Percentiles rank a stretch among this genome's conserved stretches.
Evolutionary conservation across 2,113 vertebrate species (phyloP).

Genomic region (Neolamprologus sp.): DNA sequence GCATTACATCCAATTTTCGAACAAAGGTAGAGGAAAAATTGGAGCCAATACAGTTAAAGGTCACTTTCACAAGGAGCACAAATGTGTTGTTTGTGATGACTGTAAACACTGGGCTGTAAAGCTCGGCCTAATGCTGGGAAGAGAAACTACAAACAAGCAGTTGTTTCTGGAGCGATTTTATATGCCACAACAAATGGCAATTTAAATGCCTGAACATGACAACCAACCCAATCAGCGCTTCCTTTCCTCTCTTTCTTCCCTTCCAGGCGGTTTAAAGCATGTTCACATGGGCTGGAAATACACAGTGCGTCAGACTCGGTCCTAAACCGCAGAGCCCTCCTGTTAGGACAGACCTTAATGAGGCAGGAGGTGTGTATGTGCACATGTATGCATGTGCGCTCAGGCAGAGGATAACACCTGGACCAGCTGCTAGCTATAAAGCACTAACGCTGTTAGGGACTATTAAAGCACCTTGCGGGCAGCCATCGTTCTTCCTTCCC

Average conservation of each 20-base stretch:
- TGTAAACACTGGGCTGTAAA: conserved; percentile 38
- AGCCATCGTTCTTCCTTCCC: conserved; percentile 54
- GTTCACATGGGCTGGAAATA: conserved; percentile 34
- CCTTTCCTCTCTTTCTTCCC: neutral
- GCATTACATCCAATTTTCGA: neutral
- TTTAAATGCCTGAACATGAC: conserved; percentile 42
- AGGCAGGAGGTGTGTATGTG: conserved; percentile 35
- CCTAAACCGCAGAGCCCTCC: conserved; percentile 40
- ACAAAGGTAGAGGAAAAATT: neutral
- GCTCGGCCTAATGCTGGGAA: conserved; percentile 8
- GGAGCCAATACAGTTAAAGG: conserved; percentile 6
- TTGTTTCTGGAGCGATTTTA: conserved; percentile 49
- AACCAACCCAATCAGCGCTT: conserved; percentile 8
- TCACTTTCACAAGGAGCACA: conserved; percentile 34
- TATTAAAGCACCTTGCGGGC: conserved; percentile 56
- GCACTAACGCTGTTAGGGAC: conserved; percentile 36
- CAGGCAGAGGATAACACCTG: conserved; percentile 53
- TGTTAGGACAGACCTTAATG: conserved; percentile 50
- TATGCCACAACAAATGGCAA: conserved; percentile 40
- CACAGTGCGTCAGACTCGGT: conserved; percentile 10
- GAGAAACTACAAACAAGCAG: conserved; percentile 44
- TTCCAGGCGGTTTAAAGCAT: conserved; percentile 34
- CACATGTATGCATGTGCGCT: conserved; percentile 12
- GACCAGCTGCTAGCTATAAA: conserved; percentile 64
- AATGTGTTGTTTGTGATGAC: conserved; percentile 32